Evolutionary conservation across 2,113 vertebrate genomes (phyloP).

Genomic region (Phalacrocorax aristotelis): DNA sequence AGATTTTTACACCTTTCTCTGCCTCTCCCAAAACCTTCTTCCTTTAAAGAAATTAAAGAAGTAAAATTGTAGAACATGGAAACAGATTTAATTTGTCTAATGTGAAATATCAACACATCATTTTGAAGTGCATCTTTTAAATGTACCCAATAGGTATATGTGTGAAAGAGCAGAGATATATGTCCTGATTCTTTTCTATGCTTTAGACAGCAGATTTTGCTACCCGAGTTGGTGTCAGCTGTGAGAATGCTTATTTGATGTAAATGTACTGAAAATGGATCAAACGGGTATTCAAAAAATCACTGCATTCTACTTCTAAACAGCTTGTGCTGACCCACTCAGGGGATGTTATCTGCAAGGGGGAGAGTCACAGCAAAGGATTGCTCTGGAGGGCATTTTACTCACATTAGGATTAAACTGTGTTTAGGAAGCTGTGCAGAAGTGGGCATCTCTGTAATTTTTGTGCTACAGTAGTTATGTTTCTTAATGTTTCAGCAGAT

Average conservation of each 20-base stretch:
- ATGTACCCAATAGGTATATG: background rate
- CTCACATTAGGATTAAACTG: background rate
- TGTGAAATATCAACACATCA: background rate
- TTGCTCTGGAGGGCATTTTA: background rate
- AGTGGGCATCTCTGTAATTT: background rate
- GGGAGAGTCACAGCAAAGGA: background rate
- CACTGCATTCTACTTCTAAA: background rate
- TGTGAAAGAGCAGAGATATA: background rate
- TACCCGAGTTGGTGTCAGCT: background rate
- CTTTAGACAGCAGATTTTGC: background rate
- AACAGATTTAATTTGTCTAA: background rate
- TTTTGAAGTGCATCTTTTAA: background rate
- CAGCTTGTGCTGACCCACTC: accelerated
- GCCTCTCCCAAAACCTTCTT: background rate
- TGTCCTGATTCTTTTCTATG: background rate
- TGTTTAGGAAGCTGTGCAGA: background rate
- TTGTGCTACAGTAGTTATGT: background rate
- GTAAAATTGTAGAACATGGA: background rate
- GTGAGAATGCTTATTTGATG: background rate
- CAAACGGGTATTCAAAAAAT: background rate
- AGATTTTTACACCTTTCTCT: background rate
- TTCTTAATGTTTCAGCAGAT: background rate
- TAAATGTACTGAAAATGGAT: background rate
- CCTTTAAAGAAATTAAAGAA: background rate
- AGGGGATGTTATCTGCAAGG: background rate